A percentile compares a stretch with the other conserved stretches of the same genome.
Evolutionary conservation across 2,888 invertebrate species (phyloP).

Genomic region (Dasysyrphus albostriatus): DNA sequence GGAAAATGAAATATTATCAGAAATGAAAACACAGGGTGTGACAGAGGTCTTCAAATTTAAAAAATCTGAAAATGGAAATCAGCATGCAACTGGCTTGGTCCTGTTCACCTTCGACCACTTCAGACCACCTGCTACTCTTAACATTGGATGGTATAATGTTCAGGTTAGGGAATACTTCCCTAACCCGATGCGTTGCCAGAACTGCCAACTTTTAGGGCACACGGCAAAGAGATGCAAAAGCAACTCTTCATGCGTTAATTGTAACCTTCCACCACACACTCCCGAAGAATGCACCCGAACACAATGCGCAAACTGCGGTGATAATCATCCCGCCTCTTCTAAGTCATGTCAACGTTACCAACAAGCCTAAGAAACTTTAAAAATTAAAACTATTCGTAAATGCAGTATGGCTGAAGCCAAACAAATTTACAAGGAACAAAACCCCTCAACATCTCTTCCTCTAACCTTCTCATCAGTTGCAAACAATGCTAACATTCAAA

Average conservation of each 20-base stretch:
- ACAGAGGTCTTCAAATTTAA: constrained; percentile 20
- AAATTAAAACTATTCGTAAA: constrained; percentile 28
- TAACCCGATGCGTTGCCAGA: constrained; percentile 59
- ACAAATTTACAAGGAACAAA: constrained; percentile 13
- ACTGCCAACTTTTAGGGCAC: constrained; percentile 49
- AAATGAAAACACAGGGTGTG: constrained; percentile 2
- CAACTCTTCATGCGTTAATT: constrained; percentile 8
- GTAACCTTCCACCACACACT: constrained; percentile 6
- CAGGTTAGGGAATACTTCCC: constrained; percentile 53
- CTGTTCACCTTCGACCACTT: constrained; percentile 57
- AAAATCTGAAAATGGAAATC: constrained; percentile 23
- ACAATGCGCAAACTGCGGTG: constrained; percentile 16
- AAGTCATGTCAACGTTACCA: constrained; percentile 14
- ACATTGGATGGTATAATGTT: constrained; percentile 51
- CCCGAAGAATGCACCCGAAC: constrained; percentile 13
- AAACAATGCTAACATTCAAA: no score
- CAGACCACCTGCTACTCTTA: constrained; percentile 26
- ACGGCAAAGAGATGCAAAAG: constrained; percentile 29
- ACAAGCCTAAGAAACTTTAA: constrained; percentile 13
- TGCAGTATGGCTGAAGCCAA: constrained; percentile 25
- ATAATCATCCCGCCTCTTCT: constrained; percentile 2
- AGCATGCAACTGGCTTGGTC: constrained; percentile 32
- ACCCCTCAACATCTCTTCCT: not conserved
- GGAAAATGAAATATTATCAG: constrained; percentile 1
- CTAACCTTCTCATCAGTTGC: no score